Percentiles rank a stretch among this genome's conserved stretches.
phyloP scores from a whole-genome alignment of 1,140 invertebrate genomes.

The Camponotus pennsylvanicus region DNA sequence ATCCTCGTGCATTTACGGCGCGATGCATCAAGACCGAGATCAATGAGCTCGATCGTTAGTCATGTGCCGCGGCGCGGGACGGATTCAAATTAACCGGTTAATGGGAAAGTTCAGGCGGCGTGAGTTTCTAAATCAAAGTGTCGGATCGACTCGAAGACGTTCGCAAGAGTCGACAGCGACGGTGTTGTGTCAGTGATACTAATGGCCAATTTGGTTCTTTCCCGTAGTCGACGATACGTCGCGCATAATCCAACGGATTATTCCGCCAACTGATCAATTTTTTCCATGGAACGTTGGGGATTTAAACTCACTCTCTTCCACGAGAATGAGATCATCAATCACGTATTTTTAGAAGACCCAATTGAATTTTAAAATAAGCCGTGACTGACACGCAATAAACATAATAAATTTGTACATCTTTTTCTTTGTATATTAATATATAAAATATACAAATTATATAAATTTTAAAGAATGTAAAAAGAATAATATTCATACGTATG shows the following conservation, averaged over 20 bases:
- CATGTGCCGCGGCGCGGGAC: constrained; percentile 21
- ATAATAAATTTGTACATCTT: neutral
- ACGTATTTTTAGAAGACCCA: constrained; percentile 21
- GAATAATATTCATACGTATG: no score
- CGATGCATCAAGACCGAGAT: constrained; percentile 43
- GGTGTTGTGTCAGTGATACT: constrained; percentile 67
- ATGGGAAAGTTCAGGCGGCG: constrained; percentile 56
- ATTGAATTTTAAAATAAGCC: constrained; percentile 8
- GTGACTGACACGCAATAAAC: constrained; percentile 1
- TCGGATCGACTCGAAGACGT: constrained; percentile 27
- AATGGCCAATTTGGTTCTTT: constrained; percentile 63
- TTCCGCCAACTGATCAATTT: constrained; percentile 32
- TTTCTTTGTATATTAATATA: neutral
- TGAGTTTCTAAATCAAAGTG: constrained; percentile 59
- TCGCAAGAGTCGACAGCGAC: constrained; percentile 37
- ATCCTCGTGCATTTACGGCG: constrained; percentile 8
- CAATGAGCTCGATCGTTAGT: constrained; percentile 50
- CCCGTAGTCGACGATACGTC: constrained; percentile 35
- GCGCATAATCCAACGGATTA: constrained; percentile 50
- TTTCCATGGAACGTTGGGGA: constrained; percentile 4
- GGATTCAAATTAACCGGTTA: constrained; percentile 69
- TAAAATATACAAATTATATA: neutral
- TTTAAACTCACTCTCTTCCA: constrained; percentile 22
- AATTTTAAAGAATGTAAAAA: constrained; percentile 5
- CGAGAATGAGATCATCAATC: constrained; percentile 39